A percentile compares a stretch with the other conserved stretches of the same genome.
Conservation (phyloP, 2,797 vertebrate genomes). For the Petrocephalus schoutedeni region DNA sequence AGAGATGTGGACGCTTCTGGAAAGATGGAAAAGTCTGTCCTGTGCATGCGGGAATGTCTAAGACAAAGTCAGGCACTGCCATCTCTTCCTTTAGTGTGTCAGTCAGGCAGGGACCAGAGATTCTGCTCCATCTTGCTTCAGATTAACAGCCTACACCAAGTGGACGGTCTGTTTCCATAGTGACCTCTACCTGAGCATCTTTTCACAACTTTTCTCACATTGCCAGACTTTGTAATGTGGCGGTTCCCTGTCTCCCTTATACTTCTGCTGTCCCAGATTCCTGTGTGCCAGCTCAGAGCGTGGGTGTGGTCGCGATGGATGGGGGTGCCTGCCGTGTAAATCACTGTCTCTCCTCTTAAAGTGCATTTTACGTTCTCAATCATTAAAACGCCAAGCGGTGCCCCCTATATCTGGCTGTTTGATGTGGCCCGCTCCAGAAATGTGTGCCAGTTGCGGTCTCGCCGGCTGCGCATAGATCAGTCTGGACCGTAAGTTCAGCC, state of each 20-base stretch:
- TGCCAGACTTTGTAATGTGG: too few relatives aligned
- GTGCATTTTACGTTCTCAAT: neutral
- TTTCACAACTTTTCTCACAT: neutral
- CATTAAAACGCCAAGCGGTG: neutral
- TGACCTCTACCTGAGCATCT: slow-evolving; percentile 7
- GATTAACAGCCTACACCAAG: neutral
- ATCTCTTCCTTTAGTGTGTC: neutral
- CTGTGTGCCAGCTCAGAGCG: neutral
- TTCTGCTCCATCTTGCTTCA: neutral
- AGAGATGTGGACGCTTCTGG: neutral
- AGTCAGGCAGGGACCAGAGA: neutral
- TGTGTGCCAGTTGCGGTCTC: neutral
- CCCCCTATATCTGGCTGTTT: neutral
- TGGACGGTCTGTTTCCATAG: neutral
- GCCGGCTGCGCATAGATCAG: neutral
- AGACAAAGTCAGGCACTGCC: neutral
- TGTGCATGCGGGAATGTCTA: neutral
- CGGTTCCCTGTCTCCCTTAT: neutral
- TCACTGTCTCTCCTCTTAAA: neutral
- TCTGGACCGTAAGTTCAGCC: neutral
- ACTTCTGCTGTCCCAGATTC: neutral
- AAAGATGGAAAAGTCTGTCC: neutral
- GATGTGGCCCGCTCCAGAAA: neutral
- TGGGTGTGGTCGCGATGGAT: neutral
- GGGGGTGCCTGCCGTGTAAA: neutral